Evolutionary conservation across 1,140 invertebrate genomes (phyloP).

Genomic region (Rhynchophorus ferrugineus): DNA sequence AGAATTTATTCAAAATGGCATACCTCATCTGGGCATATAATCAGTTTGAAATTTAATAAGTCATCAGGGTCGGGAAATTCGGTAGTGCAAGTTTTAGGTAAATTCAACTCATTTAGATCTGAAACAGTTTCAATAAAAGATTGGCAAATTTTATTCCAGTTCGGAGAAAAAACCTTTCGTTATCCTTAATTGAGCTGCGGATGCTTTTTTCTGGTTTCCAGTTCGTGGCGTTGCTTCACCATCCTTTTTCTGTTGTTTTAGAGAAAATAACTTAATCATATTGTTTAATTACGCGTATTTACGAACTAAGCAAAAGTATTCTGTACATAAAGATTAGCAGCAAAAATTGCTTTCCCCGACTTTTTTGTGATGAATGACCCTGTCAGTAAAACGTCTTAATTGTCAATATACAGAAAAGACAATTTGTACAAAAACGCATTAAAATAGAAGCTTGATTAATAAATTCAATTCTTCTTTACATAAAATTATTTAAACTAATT

Average conservation of each 20-base stretch:
- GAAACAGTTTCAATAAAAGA: conserved; percentile 25
- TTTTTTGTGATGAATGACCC: conserved; percentile 2
- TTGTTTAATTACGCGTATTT: conserved; percentile 16
- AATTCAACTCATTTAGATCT: conserved; percentile 97
- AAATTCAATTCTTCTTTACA: too few species aligned
- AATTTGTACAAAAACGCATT: not conserved
- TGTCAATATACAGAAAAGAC: not conserved
- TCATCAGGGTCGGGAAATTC: conserved; percentile 96
- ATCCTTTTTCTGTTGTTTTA: conserved; percentile 97
- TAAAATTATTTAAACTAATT: too few species aligned
- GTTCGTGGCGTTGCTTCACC: conserved; percentile 71
- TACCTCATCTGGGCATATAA: conserved; percentile 92
- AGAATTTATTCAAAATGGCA: conserved; percentile 6
- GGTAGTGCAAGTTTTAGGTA: conserved; percentile 93
- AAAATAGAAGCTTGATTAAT: too few species aligned
- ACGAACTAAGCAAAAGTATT: conserved; percentile 1
- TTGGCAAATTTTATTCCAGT: conserved; percentile 8
- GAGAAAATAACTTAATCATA: conserved; percentile 97
- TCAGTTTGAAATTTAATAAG: conserved; percentile 90
- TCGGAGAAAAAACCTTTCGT: conserved; percentile 73
- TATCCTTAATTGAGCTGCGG: conserved; percentile 91
- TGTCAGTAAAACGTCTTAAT: not conserved
- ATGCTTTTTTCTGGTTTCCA: conserved; percentile 78
- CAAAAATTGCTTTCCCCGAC: not conserved
- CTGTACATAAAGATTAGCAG: conserved; percentile 8